Evolutionary conservation across 2,113 vertebrate genomes (phyloP), one percentile per base, ranked within the genome.

Genomic region (Chiloscyllium plagiosum): DNA sequence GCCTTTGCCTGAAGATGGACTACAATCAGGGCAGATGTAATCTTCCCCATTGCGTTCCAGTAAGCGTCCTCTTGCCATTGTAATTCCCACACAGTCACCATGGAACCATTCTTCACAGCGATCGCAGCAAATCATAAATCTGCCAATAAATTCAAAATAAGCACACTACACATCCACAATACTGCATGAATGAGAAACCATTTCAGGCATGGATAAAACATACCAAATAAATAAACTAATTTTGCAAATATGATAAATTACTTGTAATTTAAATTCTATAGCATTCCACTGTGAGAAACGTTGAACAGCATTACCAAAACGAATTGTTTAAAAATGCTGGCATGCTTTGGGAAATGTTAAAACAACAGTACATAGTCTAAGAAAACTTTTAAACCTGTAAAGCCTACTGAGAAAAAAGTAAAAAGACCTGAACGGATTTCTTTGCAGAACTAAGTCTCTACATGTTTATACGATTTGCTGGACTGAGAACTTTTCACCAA

Each of bases 61-160:
- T 33, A 98, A 97, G 78, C 97, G 96, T 42, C 98, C 98, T 83
- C 97, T 97, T 13, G 97, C 97, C 97, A 98, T 98, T n/a, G 97
- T 98, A 96, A 99, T 98, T 96, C 98, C 98, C 42, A 99, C 98
- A 17, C 99, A 99, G 96, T 98, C 97, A 2, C 98, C 98, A 20
- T 99, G 99, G 96, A 99, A 99, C 98, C 99, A 99, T 22, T 98
- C 98, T 96, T 98, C 98, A 96, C 99, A 99, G 96, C 98, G 97
- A 96, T 99, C 98, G 96, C 99, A 99, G 97, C 98, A 98, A 96
- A 99, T 99, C 99, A 99, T 99, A 97, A 99, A 99, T 97, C 99
- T 99, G 97, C 1, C 94, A 96, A 95, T 2, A 96, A 95, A 95
- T 26, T 65, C 65, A 26, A 3, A 86, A 85, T 89, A 37, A 96